Evolutionary conservation across 1,140 invertebrate species (phyloP), one percentile per base, ranked within the genome.

Genomic region (Bombus soroeensis): DNA sequence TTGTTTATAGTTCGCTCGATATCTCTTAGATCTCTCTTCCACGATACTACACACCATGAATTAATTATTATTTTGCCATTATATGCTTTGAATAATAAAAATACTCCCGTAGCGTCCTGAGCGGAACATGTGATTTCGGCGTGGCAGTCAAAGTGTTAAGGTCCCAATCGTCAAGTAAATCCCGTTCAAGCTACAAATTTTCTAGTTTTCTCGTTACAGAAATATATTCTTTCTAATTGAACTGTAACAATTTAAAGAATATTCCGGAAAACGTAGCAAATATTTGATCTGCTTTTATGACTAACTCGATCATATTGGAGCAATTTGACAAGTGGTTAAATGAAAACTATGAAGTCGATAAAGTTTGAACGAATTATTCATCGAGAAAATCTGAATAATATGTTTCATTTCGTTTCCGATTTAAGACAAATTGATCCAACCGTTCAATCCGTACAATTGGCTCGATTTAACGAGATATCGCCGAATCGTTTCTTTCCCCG

Each of bases 401-500:
- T 70, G 62, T 74, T 66, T 73, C 70, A 80, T 80, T 75, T 86
- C 47, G 25, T 79, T 83, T 73, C 10, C 72, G 25, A 57, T 72
- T 41, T 34, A 43, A 18, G 39, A 70, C n/a, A 66, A 87, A 88
- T 87, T 73, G 87, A 79, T 87, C 68, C 53, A 13, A 68, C 34
- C 74, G 72, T 62, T 88, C 87, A 85, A 64, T 43, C 59, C 64
- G 71, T 72, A 25, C 37, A 74, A 88, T 85, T 77, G 75, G 74
- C 76, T 43, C 37, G 32, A 62, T 77, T 81, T 81, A 79, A 89
- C 87, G 89, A 87, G 85, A 87, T 81, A 89, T 87, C 88, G 64
- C 39, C 47, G 66, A 81, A 64, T 73, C 75, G 68, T 62, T 39
- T 57, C 59, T 66, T 41, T 47, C 59, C 43, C 3, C 0, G 13